A percentile compares a stretch with the other conserved stretches of the same genome.
phyloP scores from a whole-genome alignment of 2,888 invertebrate genomes.

The Steinernema hermaphroditum region DNA sequence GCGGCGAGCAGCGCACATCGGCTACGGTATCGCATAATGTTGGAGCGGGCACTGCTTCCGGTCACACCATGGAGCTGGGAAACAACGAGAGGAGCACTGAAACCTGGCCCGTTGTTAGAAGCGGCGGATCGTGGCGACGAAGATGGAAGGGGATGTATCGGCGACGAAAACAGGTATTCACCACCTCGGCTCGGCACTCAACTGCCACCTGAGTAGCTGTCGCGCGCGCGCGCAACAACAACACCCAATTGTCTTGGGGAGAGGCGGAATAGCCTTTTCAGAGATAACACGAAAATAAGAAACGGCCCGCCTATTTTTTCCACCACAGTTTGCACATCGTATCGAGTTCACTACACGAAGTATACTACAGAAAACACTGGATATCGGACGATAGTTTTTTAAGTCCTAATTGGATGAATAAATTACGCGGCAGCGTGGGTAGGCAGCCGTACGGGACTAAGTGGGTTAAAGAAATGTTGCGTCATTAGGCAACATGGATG shows the following conservation, averaged over 20 bases:
- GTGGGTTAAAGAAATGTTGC: background rate
- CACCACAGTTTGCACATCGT: background rate
- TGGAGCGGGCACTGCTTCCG: background rate
- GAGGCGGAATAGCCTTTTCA: slow-evolving; percentile 5
- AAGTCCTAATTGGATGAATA: too few relatives aligned
- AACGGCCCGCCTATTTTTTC: background rate
- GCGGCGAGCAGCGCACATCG: slow-evolving; percentile 2
- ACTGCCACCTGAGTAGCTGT: slow-evolving; percentile 24
- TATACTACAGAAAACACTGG: too few relatives aligned
- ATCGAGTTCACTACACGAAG: too few relatives aligned
- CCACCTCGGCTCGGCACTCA: slow-evolving; percentile 27
- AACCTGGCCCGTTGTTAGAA: background rate
- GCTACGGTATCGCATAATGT: slow-evolving; percentile 30
- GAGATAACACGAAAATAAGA: slow-evolving; percentile 22
- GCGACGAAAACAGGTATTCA: slow-evolving; percentile 16
- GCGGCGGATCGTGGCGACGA: background rate
- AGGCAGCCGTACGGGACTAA: background rate
- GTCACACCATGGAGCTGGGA: slow-evolving; percentile 24
- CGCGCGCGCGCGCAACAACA: slow-evolving; percentile 15
- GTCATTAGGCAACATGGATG: background rate
- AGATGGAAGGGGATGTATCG: background rate
- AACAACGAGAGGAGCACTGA: background rate
- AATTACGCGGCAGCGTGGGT: background rate
- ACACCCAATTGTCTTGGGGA: slow-evolving; percentile 17
- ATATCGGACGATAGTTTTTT: too few relatives aligned